Evolutionary conservation across 2,888 invertebrate genomes (phyloP).

Genomic region (Syrista parreyssii): DNA sequence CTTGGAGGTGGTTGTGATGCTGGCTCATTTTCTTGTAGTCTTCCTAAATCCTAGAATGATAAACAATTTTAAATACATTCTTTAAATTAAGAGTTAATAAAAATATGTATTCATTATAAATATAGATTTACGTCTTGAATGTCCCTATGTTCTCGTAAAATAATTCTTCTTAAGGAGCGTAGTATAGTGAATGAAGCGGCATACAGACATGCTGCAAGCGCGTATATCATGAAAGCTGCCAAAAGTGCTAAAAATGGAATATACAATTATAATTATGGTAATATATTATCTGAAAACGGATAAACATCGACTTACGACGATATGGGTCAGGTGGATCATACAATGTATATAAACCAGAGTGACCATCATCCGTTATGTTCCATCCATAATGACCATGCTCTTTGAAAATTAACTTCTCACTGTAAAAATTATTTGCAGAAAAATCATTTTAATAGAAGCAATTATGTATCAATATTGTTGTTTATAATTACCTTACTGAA

Average conservation of each 20-base stretch:
- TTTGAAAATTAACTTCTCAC: conserved; percentile 51
- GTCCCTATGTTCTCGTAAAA: conserved; percentile 20
- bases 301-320: conserved; percentile 52
- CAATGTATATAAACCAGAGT: conserved; percentile 49
- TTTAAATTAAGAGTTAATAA: background rate
- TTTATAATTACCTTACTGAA: background rate
- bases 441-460: background rate
- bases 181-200: conserved; percentile 37
- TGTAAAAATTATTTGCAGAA: conserved; percentile 32
- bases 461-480: background rate
- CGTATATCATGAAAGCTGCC: conserved; percentile 43
- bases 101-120: conserved; percentile 12
- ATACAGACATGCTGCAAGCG: conserved; percentile 33
- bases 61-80: background rate
- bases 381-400: conserved; percentile 64
- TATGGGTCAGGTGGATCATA: conserved; percentile 52
- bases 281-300: background rate
- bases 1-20: conserved; percentile 39
- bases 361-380: conserved; percentile 53
- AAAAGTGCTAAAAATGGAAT: conserved; percentile 46
- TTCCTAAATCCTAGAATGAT: conserved; percentile 49
- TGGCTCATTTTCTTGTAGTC: conserved; percentile 47
- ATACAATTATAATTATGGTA: conserved; percentile 10
- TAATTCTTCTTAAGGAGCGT: conserved; percentile 29
- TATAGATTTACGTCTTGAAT: conserved; percentile 29